Percentiles rank a stretch among this genome's conserved stretches.
These are phyloP conservation scores for Saccostrea echinata DNA, from an alignment of 1,140 invertebrate species.

Conservation along the genomic window DNA sequence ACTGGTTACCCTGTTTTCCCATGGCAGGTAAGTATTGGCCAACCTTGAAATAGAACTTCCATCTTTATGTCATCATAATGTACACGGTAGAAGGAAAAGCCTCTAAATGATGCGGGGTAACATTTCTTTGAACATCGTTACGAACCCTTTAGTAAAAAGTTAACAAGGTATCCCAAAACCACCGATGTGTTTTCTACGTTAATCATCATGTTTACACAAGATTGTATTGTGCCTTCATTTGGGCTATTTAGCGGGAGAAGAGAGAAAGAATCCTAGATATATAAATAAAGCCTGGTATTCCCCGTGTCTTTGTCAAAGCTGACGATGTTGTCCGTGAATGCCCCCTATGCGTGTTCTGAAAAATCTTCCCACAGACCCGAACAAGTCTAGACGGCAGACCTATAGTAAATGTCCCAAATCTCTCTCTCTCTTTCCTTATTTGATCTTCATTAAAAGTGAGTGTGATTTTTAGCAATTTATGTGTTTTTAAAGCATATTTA, in stretches of 20 bases:
- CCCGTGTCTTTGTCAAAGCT: background rate
- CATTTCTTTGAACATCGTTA: constrained; percentile 16
- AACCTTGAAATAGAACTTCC: background rate
- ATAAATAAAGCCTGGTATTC: constrained; percentile 24
- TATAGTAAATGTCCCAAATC: background rate
- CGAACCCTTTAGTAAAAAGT: constrained; percentile 27
- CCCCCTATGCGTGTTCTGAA: background rate
- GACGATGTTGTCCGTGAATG: constrained; percentile 30
- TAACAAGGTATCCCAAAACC: constrained; percentile 19
- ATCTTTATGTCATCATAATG: background rate
- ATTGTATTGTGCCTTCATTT: constrained; percentile 35
- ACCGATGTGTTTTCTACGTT: constrained; percentile 9
- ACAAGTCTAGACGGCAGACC: constrained; percentile 3
- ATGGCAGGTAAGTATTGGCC: background rate
- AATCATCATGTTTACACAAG: constrained; percentile 22
- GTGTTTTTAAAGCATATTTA: too few species aligned
- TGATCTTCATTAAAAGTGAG: too few species aligned
- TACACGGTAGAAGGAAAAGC: background rate
- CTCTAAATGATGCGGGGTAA: background rate
- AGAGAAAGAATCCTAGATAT: constrained; percentile 2
- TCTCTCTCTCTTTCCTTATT: background rate
- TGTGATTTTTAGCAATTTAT: too few species aligned
- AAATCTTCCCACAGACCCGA: background rate
- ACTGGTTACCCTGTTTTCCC: background rate
- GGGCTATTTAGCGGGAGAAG: constrained; percentile 25